Conservation (phyloP, 2,888 invertebrate genomes). For the Petrophora chlorosata region DNA sequence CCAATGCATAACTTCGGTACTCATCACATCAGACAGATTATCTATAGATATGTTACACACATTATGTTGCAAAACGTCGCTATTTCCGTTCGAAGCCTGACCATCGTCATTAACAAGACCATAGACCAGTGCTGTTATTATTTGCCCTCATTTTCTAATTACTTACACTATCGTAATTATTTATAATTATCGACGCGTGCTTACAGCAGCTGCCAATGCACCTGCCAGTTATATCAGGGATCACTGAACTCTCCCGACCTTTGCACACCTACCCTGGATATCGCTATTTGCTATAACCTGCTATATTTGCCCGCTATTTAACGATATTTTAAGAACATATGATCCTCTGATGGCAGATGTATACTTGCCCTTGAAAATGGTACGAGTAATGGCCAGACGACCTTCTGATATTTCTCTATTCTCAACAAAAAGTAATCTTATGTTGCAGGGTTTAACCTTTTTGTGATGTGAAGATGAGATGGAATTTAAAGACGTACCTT, state of each 20-base stretch:
- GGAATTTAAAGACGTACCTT: no score
- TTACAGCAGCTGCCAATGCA: constrained; percentile 51
- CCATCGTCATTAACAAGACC: no score
- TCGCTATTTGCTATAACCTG: neutral
- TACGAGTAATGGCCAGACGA: constrained; percentile 25
- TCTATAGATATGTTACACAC: no score
- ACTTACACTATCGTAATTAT: constrained; percentile 24
- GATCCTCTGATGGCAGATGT: constrained; percentile 12
- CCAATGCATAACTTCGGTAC: no score
- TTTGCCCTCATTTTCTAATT: constrained; percentile 22
- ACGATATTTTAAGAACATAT: constrained; percentile 1
- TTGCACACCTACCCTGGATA: constrained; percentile 25
- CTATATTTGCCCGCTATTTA: constrained; percentile 6
- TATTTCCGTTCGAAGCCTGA: no score
- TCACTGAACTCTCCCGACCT: constrained; percentile 60
- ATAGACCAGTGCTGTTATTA: constrained; percentile 6
- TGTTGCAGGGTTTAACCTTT: neutral
- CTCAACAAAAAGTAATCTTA: constrained; percentile 6
- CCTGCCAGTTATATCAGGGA: constrained; percentile 53
- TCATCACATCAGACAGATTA: no score
- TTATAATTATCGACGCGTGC: constrained; percentile 39
- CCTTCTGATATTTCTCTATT: constrained; percentile 13
- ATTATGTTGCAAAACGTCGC: no score
- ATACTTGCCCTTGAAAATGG: constrained; percentile 11
- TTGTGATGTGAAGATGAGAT: neutral